These are phyloP conservation scores for Botia almorhae DNA, from an alignment of 2,797 vertebrate species.

Conservation along the genomic window DNA sequence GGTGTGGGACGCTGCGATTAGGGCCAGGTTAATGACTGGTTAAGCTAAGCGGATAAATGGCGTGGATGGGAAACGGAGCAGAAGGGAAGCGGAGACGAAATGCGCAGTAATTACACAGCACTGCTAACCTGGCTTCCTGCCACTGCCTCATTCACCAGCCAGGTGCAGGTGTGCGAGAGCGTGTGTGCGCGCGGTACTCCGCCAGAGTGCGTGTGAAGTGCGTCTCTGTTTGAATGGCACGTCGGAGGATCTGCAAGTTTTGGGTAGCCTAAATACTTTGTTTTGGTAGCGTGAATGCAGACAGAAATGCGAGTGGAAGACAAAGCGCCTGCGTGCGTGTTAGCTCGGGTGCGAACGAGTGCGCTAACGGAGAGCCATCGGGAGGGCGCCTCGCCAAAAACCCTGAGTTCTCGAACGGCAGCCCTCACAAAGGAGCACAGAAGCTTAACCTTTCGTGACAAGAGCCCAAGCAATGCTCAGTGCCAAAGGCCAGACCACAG, in stretches of 20 bases:
- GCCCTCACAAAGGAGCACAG: conserved; percentile 71
- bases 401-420: conserved; percentile 67
- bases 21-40: conserved; percentile 84
- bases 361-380: conserved; percentile 67
- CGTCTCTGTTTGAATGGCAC: conserved; percentile 27
- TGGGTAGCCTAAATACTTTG: conserved; percentile 48
- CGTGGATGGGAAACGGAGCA: conserved; percentile 66
- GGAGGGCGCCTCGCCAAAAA: conserved; percentile 63
- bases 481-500: conserved; percentile 58
- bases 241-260: conserved; percentile 46
- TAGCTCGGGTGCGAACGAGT: conserved; percentile 59
- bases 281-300: conserved; percentile 47
- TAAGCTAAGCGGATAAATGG: conserved; percentile 81
- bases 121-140: conserved; percentile 80
- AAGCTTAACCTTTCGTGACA: conserved; percentile 71
- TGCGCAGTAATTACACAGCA: conserved; percentile 86
- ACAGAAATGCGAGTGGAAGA: conserved; percentile 28
- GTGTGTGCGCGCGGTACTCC: conserved; percentile 21
- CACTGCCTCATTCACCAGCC: conserved; percentile 82
- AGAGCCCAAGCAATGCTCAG: conserved; percentile 65
- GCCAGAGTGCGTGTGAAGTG: conserved; percentile 45
- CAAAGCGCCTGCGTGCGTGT: conserved; percentile 38
- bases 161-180: conserved; percentile 65
- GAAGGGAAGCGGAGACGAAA: conserved; percentile 69
- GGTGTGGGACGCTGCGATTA: conserved; percentile 53